phyloP scores from a whole-genome alignment of 2,797 vertebrate species.

The Falco cherrug region DNA sequence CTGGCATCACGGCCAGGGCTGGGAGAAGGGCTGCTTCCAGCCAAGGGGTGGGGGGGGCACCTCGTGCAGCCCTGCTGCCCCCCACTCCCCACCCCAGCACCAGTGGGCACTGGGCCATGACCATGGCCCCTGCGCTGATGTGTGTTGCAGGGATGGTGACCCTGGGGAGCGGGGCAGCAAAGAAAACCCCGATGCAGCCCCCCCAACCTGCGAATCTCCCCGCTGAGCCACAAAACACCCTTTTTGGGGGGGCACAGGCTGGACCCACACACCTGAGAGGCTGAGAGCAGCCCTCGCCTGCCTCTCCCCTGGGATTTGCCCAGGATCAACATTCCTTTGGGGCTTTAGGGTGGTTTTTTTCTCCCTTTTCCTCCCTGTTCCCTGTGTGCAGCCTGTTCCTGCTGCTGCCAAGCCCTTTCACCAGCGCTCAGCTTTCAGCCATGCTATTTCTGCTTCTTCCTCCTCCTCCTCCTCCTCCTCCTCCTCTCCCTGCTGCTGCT shows the following conservation, averaged over 20 bases:
- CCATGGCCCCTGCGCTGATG: fast-evolving
- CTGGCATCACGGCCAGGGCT: background rate
- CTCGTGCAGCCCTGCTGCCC: fast-evolving
- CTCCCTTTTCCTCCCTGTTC: background rate
- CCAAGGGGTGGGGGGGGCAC: background rate
- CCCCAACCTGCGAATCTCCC: background rate
- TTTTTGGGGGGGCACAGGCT: background rate
- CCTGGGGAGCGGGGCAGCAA: background rate
- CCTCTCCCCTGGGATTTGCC: background rate
- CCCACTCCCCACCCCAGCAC: fast-evolving
- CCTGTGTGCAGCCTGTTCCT: background rate
- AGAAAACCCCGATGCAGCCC: background rate
- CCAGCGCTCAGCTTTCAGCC: background rate
- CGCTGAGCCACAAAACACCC: background rate
- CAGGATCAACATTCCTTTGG: background rate
- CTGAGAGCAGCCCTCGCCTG: background rate
- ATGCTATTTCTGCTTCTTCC: constrained; percentile 18
- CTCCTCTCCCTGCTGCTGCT: background rate
- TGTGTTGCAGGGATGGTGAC: fast-evolving
- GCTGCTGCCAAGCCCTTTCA: background rate
- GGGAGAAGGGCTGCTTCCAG: too few relatives aligned
- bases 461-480: background rate
- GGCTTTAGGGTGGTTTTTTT: background rate
- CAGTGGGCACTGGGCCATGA: fast-evolving
- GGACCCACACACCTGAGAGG: background rate